A percentile compares a stretch with the other conserved stretches of the same genome.
phyloP scores from a whole-genome alignment of 2,888 invertebrate genomes.

The Trissoscelio sp. region DNA sequence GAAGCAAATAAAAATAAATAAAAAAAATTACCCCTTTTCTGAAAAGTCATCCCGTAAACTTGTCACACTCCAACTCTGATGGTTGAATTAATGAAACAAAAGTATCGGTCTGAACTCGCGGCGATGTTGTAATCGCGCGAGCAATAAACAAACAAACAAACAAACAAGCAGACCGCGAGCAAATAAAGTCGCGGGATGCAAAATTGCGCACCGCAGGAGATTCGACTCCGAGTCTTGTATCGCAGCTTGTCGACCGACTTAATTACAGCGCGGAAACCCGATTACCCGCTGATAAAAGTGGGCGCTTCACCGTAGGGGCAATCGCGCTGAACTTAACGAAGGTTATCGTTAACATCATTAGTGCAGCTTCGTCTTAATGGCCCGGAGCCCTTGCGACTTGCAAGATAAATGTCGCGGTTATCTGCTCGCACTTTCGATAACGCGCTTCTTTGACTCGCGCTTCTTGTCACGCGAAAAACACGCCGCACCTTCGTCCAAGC shows the following conservation, averaged over 20 bases:
- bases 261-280: constrained; percentile 69
- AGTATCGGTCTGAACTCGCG: constrained; percentile 19
- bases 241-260: constrained; percentile 68
- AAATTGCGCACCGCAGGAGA: constrained; percentile 65
- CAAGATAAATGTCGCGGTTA: constrained; percentile 64
- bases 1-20: neutral
- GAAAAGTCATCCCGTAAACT: constrained; percentile 13
- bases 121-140: constrained; percentile 24
- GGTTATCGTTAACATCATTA: constrained; percentile 72
- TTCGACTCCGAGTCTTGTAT: constrained; percentile 59
- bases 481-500: too few species aligned
- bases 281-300: constrained; percentile 69
- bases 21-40: too few species aligned
- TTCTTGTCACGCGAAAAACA: constrained; percentile 37
- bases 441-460: constrained; percentile 43
- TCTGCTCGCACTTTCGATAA: constrained; percentile 62
- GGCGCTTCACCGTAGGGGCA: constrained; percentile 60
- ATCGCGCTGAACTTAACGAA: constrained; percentile 68
- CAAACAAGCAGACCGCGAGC: constrained; percentile 36
- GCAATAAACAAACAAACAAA: constrained; percentile 21
- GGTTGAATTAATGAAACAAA: constrained; percentile 44
- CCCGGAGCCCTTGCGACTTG: constrained; percentile 56
- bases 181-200: constrained; percentile 55
- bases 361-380: constrained; percentile 65
- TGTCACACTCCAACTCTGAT: constrained; percentile 1